Base-by-base conservation (phyloP, 1,140 invertebrate genomes). In the Spodoptera litura region DNA sequence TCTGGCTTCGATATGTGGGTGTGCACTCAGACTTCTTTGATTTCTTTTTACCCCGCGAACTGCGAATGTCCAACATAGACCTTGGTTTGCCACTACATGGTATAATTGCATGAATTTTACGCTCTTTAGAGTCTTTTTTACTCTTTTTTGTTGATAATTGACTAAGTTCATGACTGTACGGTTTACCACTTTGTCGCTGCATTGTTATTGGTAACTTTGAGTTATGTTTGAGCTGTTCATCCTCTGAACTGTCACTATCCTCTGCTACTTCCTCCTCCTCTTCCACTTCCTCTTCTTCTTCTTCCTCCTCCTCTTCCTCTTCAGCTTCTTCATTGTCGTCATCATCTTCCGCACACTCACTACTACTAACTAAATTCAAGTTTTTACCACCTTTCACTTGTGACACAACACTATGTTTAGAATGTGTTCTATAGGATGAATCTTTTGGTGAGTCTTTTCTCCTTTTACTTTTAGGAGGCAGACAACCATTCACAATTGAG, bases 161-260 rank as follows among this genome's bases (percentile, higher is more conserved):
- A 92, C 94, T 94, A 91, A 95, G 93, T 94, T 94, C 90, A 92
- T 95, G 94, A 89, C 93, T 94, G 89, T 92, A 94, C 27, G 94
- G 94, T 91, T 95, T 95, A 74, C 94, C 94, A 92, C 93, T 93
- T 79, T 91, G 91, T 68, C 90, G 83, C 68, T 84, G 85, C 81
- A 91, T 81, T 86, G 90, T 88, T 88, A 91, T 85, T 75, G 92
- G 92, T 94, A 94, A 93, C 91, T 94, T 94, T 82, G 92, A 88
- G 91, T 88, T 94, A 86, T 68, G 87, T 80, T 89, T 85, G 80
- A 93, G 88, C 88, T 92, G 87, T 92, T 93, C 92, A 90, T 93
- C 92, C 31, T 94, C 93, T 51, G 92, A 94, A 91, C 91, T 94
- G 87, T 94, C 92, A 89, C 88, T 90, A 81, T 92, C 90, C 62